Conservation (phyloP, 2,113 vertebrate species). For the Vicugna pacos region DNA sequence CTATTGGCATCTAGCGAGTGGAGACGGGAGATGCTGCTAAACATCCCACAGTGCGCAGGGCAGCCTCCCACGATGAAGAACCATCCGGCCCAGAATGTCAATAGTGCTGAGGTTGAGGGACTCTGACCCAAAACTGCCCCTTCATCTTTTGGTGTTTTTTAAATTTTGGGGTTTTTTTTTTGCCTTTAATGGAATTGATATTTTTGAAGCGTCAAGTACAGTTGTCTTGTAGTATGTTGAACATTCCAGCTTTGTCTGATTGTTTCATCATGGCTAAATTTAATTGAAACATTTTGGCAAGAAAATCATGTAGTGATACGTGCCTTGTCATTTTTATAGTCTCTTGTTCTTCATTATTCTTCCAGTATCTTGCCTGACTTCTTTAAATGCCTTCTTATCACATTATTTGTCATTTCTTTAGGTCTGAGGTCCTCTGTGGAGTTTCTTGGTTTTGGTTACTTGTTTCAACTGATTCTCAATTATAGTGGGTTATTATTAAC, state of each 20-base stretch:
- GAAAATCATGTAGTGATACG: background rate
- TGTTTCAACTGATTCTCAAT: background rate
- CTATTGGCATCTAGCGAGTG: background rate
- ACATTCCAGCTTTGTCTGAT: background rate
- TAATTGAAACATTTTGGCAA: slow-evolving; percentile 9
- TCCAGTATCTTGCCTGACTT: background rate
- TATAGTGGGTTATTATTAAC: background rate
- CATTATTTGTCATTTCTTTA: background rate
- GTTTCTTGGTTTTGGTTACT: slow-evolving; percentile 13
- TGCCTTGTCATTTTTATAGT: background rate
- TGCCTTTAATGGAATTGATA: background rate
- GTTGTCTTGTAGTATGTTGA: background rate
- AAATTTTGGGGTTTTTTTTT: too few relatives aligned
- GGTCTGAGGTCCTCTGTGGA: background rate
- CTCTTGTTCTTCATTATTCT: background rate
- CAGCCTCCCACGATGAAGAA: background rate
- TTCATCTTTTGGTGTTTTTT: background rate
- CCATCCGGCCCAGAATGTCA: background rate
- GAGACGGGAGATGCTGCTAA: background rate
- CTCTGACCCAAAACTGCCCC: background rate
- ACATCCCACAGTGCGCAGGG: background rate
- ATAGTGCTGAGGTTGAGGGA: background rate
- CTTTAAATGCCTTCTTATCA: background rate
- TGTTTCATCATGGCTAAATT: background rate
- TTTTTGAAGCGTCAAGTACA: background rate